Evolutionary conservation across 1,140 invertebrate genomes (phyloP), one percentile per base, ranked within the genome.

Genomic region (Bombus huntii): DNA sequence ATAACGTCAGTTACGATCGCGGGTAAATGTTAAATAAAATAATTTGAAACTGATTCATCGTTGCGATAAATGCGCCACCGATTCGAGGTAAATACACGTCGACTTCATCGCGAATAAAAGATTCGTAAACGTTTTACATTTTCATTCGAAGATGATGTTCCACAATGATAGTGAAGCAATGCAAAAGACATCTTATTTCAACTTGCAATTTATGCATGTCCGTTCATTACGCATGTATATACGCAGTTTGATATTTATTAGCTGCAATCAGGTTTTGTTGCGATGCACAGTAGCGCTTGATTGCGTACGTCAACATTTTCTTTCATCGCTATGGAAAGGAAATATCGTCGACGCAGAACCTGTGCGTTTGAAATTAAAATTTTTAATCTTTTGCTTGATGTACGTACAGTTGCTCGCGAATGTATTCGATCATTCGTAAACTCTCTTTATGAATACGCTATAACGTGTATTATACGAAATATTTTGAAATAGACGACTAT

Each of bases 1-100:
- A 82, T 82, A 82, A 75, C 71, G 72, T n/a, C 80, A 42, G 53
- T 82, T 59, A 44, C 37, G 70, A 42, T 44, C 53, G 39, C 31
- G 28, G 73, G 13, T 82, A 37, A 47, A 82, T 25, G 81, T 65
- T 82, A 65, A 82, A 82, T 66, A 75, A 75, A 82, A 82, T 73
- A 75, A 75, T 82, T 66, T 18, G n/a, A n/a, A 37, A 65, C 42
- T 47, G 71, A 66, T 47, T 82, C 71, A 37, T 75, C 47, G 81
- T 75, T 65, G 15, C 22, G 37, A 39, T 44, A 62, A 81, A 18
- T 22, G 47, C 47, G 47, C 53, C 68, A 34, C 34, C 47, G 70
- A 42, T 62, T 13, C 8, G 9, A 31, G 4, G 31, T 25, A 65
- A 74, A 44, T 44, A 62, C 28, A 28, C n/a, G 12, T 18, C 25